A percentile compares a stretch with the other conserved stretches of the same genome.
Evolutionary conservation across 2,113 vertebrate species (phyloP).

Genomic region (Actinemys pallida): DNA sequence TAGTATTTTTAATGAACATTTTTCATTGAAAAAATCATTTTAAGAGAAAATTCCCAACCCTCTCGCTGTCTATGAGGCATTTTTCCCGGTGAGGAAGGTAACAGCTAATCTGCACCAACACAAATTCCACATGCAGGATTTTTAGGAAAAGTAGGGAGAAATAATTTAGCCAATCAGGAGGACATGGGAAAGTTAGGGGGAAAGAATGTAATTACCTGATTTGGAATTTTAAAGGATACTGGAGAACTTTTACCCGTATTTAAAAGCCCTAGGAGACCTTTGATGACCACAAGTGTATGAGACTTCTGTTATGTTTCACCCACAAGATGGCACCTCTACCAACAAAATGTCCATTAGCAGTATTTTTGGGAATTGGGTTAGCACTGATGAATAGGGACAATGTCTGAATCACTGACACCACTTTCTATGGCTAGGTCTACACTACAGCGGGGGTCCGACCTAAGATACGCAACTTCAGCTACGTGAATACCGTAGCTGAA

Average conservation of each 20-base stretch:
- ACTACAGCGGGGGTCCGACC: too few relatives aligned
- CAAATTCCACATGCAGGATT: not conserved
- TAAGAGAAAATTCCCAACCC: not conserved
- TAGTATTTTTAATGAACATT: not conserved
- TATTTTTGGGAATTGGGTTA: not conserved
- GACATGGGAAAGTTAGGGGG: not conserved
- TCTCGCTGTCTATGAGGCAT: not conserved
- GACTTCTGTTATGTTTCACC: not conserved
- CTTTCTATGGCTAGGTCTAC: too few relatives aligned
- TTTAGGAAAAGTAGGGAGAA: not conserved
- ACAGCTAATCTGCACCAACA: rapidly evolving
- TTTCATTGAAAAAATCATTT: not conserved
- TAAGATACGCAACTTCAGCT: too few relatives aligned
- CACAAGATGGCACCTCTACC: not conserved
- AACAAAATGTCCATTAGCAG: not conserved
- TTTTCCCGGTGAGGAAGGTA: not conserved
- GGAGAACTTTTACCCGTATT: not conserved
- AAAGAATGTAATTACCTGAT: not conserved
- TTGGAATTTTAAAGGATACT: not conserved
- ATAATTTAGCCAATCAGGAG: not conserved
- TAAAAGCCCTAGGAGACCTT: not conserved
- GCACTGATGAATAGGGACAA: not conserved
- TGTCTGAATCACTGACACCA: not conserved
- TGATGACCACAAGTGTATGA: not conserved
- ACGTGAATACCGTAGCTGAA: too few relatives aligned